These are phyloP conservation scores for Hypena proboscidalis DNA, from an alignment of 2,888 invertebrate genomes.

Conservation along the genomic window DNA sequence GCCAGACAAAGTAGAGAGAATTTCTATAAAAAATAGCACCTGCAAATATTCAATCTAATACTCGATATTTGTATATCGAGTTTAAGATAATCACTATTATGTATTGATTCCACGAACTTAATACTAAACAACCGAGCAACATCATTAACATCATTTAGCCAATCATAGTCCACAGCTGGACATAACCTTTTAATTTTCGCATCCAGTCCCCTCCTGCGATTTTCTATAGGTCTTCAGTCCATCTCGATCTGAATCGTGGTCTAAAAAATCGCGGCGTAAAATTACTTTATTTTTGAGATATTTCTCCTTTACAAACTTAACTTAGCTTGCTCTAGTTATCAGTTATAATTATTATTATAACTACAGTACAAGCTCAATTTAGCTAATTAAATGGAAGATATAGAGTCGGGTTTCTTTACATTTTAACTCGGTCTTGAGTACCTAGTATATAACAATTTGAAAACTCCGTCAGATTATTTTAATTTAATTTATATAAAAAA, in stretches of 20 bases:
- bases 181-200: too few species aligned
- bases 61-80: slow-evolving; percentile 29
- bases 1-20: neutral
- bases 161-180: too few species aligned
- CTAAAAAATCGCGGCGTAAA: slow-evolving; percentile 46
- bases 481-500: too few species aligned
- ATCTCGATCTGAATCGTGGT: too few species aligned
- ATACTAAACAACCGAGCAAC: slow-evolving; percentile 15
- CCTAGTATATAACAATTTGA: too few species aligned
- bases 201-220: too few species aligned
- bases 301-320: slow-evolving; percentile 40
- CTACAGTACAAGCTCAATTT: slow-evolving; percentile 1
- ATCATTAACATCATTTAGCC: slow-evolving; percentile 37
- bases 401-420: slow-evolving; percentile 2
- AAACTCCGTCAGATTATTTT: too few species aligned
- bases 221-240: too few species aligned
- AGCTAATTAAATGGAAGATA: slow-evolving; percentile 3
- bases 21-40: slow-evolving; percentile 24
- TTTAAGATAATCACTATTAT: slow-evolving; percentile 29
- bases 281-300: slow-evolving; percentile 48
- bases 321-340: slow-evolving; percentile 17
- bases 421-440: neutral
- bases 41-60: slow-evolving; percentile 19
- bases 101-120: slow-evolving; percentile 16
- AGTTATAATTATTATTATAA: slow-evolving; percentile 10